Evolutionary conservation across 2,888 invertebrate genomes (phyloP), one percentile per base, ranked within the genome.

Genomic region (Lordiphosa fenestrarum): DNA sequence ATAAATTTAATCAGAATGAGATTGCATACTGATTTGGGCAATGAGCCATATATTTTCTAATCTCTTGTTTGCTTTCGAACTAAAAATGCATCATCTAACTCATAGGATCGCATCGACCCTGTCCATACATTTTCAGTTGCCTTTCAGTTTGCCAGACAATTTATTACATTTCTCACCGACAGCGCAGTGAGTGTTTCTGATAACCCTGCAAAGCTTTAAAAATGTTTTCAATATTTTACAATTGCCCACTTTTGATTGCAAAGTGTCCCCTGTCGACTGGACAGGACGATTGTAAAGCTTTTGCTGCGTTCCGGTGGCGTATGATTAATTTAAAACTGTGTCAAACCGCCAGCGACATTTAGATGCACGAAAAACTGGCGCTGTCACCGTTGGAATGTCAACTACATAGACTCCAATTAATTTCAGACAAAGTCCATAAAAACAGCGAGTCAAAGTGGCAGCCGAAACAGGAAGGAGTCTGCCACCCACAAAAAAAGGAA

Each of bases 311-410:
- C 49, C 66, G 62, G 56, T 71, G 76, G 76, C 85, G 83, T 84
- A 80, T 80, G 80, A 80, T 84, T 80, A 80, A 80, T 80, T 80
- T 80, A 83, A 83, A 80, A 84, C 73, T 80, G 71, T 73, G 71
- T 60, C 85, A 78, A 73, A 75, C 83, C 78, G 57, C 80, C 42
- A 49, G 56, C 59, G 59, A 53, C 54, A 66, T 70, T 71, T 74
- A 41, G 54, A 38, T 25, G 13, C 36, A 23, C 13, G 19, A 47
- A 35, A 65, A 57, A 56, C 47, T 56, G 59, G 52, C 15, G 44
- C 48, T 68, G 67, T 63, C 76, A 83, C 50, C 66, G 52, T 64
- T 12, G 66, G 65, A 57, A 56, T 78, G 82, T 78, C 78, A 72
- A 54, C 67, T 54, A 70, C 76, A 84, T 62, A 73, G 66, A 82